Conservation (phyloP, 2,888 invertebrate genomes). For the Nephrotoma guestfalica region DNA sequence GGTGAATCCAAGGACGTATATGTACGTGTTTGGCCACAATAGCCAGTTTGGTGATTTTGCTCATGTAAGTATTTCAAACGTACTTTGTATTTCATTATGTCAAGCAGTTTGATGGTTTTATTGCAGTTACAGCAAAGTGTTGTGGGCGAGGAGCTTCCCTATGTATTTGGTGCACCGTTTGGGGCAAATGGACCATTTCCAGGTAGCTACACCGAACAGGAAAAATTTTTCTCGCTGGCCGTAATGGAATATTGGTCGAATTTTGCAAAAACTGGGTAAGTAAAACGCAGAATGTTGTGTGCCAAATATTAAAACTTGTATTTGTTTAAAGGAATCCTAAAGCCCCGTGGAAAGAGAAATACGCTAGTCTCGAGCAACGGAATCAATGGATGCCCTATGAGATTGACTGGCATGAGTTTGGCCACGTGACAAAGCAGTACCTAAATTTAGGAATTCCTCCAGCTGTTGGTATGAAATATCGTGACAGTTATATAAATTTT, state of each 20-base stretch:
- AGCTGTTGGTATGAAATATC: conserved; percentile 55
- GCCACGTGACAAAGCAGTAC: conserved; percentile 56
- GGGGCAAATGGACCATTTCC: conserved; percentile 56
- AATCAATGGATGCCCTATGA: conserved; percentile 52
- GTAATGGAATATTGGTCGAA: conserved; percentile 84
- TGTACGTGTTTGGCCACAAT: conserved; percentile 80
- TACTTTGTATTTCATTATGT: background rate
- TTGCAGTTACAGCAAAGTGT: conserved; percentile 56
- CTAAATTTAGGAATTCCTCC: conserved; percentile 68
- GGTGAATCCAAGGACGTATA: conserved; percentile 62
- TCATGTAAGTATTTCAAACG: conserved; percentile 41
- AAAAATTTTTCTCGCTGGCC: conserved; percentile 67
- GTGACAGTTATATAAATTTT: conserved; percentile 60
- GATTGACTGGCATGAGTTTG: conserved; percentile 75
- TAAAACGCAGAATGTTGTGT: conserved; percentile 8
- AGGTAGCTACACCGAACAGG: conserved; percentile 58
- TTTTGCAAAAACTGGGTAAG: conserved; percentile 80
- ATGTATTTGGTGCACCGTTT: conserved; percentile 74
- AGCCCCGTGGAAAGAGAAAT: conserved; percentile 49
- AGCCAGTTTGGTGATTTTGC: conserved; percentile 65
- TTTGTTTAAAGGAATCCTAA: conserved; percentile 52
- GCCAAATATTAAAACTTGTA: background rate
- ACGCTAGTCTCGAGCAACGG: conserved; percentile 43
- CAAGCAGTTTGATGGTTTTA: conserved; percentile 13
- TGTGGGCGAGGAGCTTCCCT: conserved; percentile 76